Evolutionary conservation across 2,888 invertebrate species (phyloP), one percentile per base, ranked within the genome.

Genomic region (Sminthurinus aureus): DNA sequence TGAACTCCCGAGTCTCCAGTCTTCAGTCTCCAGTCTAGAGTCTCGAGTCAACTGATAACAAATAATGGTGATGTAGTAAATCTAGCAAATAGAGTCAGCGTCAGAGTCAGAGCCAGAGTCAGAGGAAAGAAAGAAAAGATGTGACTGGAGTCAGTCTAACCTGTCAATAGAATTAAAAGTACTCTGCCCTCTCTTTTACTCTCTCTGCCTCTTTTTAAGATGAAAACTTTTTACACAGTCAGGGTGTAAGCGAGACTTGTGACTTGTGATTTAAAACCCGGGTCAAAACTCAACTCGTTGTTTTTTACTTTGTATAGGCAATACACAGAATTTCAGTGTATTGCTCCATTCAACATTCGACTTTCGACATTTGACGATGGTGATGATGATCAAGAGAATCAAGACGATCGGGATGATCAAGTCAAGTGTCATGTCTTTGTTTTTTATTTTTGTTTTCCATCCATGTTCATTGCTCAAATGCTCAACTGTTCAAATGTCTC

Each of bases 1-100:
- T 52, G 52, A 52, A 52, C 52, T 52, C 52, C 13, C 52, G 8
- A 11, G 9, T 58, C 58, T 58, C 58, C 9, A 3, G 2, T 58
- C 1, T 58, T 58, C 58, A 15, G 15, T 58, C n/a, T 58, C 18
- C 2, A 15, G 4, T 58, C 58, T 9, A 3, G 24, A 26, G 71
- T 71, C 71, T 71, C 26, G 24, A 71, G 71, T 71, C 71, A 26
- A 24, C 67, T 18, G 26, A 71, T 20, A 69, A 22, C 69, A 69
- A 69, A 69, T 71, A 71, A 71, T 71, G 71, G 71, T 26, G 71
- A 71, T 71, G 71, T 24, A 71, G 71, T 71, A 71, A 71, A 71
- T 71, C 71, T 71, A 71, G 71, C 12, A 71, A 71, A 71, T 71
- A 26, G 71, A 71, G 26, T 71, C 71, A 66, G 66, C 6, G 18